These are phyloP conservation scores for Zeugodacus cucurbitae DNA, from an alignment of 1,140 invertebrate species.

Conservation along the genomic window DNA sequence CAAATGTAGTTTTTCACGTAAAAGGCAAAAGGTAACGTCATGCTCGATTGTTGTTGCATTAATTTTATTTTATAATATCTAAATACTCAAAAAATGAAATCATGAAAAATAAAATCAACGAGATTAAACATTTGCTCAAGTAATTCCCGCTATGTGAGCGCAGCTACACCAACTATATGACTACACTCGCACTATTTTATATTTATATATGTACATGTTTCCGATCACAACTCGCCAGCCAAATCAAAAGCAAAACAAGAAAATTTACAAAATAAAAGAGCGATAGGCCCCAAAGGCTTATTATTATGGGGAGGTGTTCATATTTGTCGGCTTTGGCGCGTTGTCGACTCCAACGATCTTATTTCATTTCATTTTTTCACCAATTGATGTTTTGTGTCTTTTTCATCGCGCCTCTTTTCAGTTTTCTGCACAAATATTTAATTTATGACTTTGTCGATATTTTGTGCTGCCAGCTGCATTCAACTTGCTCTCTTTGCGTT, in stretches of 20 bases:
- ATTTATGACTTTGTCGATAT: constrained; percentile 64
- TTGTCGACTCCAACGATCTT: neutral
- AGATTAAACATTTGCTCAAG: too few species aligned
- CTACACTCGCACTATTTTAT: neutral
- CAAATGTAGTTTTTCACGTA: too few species aligned
- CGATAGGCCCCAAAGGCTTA: neutral
- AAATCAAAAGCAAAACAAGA: neutral
- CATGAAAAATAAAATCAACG: too few species aligned
- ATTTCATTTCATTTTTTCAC: constrained; percentile 2
- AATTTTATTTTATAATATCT: too few species aligned
- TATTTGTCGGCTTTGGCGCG: constrained; percentile 18
- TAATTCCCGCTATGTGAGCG: too few species aligned
- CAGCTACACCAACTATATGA: neutral
- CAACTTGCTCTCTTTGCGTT: constrained; percentile 17
- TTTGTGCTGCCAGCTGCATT: constrained; percentile 42
- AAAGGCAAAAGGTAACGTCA: too few species aligned
- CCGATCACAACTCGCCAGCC: neutral
- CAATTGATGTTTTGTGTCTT: constrained; percentile 1
- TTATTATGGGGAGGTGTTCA: constrained; percentile 38
- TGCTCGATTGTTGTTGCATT: too few species aligned
- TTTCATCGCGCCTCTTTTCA: constrained; percentile 26
- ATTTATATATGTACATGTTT: neutral
- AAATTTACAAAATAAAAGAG: neutral
- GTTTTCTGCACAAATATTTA: constrained; percentile 54
- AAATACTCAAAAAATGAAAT: too few species aligned